These are phyloP conservation scores for Diadegma fenestrale DNA, from an alignment of 2,888 invertebrate genomes.

Conservation along the genomic window DNA sequence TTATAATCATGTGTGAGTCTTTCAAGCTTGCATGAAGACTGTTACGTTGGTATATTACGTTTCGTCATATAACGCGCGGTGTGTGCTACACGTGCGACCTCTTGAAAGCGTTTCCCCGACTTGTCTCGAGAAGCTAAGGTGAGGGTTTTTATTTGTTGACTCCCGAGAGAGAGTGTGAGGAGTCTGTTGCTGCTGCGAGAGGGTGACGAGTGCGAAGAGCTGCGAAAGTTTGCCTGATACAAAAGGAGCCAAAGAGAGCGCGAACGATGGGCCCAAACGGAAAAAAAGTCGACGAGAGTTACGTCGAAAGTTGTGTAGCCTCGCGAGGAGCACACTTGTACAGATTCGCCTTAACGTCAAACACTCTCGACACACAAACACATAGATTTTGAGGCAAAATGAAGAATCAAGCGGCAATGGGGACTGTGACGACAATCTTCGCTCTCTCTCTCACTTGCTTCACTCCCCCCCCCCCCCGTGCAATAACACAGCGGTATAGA, in stretches of 20 bases:
- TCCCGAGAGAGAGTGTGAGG: slow-evolving; percentile 57
- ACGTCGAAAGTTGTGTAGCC: not conserved
- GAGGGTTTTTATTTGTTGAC: slow-evolving; percentile 83
- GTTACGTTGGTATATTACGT: slow-evolving; percentile 13
- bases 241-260: not conserved
- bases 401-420: slow-evolving; percentile 34
- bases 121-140: slow-evolving; percentile 58
- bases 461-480: no score
- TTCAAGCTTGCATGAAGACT: not conserved
- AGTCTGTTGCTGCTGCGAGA: slow-evolving; percentile 8
- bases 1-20: not conserved
- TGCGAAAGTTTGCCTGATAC: not conserved
- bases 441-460: not conserved
- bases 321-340: slow-evolving; percentile 46
- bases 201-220: slow-evolving; percentile 8
- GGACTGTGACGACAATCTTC: slow-evolving; percentile 23
- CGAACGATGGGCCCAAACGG: slow-evolving; percentile 42
- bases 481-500: slow-evolving; percentile 9
- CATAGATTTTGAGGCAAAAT: slow-evolving; percentile 33
- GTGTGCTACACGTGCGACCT: slow-evolving; percentile 24
- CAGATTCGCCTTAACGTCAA: slow-evolving; percentile 5
- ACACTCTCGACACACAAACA: slow-evolving; percentile 57
- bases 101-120: slow-evolving; percentile 26
- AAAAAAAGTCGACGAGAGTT: slow-evolving; percentile 32
- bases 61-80: not conserved